These are phyloP conservation scores for Centruroides sculpturatus DNA, from an alignment of 1,140 invertebrate species.

Conservation along the genomic window DNA sequence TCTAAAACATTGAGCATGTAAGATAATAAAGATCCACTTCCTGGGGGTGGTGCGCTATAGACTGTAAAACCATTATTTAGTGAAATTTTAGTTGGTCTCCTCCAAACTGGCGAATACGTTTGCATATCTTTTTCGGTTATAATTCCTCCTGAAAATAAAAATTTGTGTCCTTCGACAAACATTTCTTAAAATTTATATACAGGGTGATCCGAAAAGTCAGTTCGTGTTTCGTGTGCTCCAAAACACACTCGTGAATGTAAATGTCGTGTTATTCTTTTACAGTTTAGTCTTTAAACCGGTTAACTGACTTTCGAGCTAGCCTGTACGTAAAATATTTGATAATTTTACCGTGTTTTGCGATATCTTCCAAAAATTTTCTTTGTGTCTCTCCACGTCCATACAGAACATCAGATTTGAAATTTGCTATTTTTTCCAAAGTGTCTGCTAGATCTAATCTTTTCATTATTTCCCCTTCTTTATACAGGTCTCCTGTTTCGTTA, in stretches of 20 bases:
- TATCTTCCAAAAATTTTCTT: too few species aligned
- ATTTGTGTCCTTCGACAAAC: neutral
- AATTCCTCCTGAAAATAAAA: conserved; percentile 20
- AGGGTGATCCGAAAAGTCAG: too few species aligned
- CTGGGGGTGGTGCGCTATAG: conserved; percentile 34
- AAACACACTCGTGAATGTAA: too few species aligned
- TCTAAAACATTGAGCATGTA: conserved; percentile 73
- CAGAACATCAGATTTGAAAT: neutral
- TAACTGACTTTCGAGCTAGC: too few species aligned
- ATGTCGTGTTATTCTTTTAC: too few species aligned
- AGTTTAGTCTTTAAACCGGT: too few species aligned
- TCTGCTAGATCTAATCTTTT: conserved; percentile 23
- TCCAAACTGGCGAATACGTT: conserved; percentile 15
- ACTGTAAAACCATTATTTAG: conserved; percentile 7
- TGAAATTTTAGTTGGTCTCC: neutral
- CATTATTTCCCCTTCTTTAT: conserved; percentile 27
- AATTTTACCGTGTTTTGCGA: too few species aligned
- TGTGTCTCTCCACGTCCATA: too few species aligned
- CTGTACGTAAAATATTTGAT: neutral
- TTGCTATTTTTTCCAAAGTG: conserved; percentile 26
- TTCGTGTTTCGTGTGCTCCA: too few species aligned
- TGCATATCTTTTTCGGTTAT: conserved; percentile 23
- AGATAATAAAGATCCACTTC: conserved; percentile 57
- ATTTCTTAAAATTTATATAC: too few species aligned
- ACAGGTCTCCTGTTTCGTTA: conserved; percentile 24